Percentiles rank a stretch among this genome's conserved stretches.
These are phyloP conservation scores for Poecilia velifera DNA, from an alignment of 2,797 vertebrate genomes.

Conservation along the genomic window DNA sequence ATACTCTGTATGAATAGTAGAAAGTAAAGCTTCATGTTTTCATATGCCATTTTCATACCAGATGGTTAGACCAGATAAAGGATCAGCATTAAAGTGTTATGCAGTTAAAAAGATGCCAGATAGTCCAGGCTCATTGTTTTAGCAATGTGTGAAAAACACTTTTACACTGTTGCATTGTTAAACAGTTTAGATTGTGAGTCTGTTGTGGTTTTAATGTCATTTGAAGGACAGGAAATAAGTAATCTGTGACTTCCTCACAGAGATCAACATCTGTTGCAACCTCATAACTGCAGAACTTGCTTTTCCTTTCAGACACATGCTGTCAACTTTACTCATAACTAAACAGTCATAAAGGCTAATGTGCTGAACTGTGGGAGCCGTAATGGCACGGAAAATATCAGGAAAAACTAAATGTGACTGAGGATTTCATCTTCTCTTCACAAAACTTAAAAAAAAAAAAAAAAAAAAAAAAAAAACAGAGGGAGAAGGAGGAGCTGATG, in stretches of 20 bases:
- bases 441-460: neutral
- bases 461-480: too few species aligned
- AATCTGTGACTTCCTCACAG: conserved; percentile 26
- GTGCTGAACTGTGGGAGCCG: neutral
- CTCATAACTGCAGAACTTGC: neutral
- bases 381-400: neutral
- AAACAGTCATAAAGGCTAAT: neutral
- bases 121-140: conserved; percentile 8
- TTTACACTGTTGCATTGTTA: neutral
- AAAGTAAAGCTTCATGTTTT: conserved; percentile 16
- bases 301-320: neutral
- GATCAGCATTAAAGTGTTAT: neutral
- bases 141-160: neutral
- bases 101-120: neutral
- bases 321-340: neutral
- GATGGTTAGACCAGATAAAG: conserved; percentile 3
- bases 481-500: too few species aligned
- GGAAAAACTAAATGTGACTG: neutral
- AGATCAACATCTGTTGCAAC: conserved; percentile 17
- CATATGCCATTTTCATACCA: conserved; percentile 24
- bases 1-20: conserved; percentile 26
- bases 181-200: conserved; percentile 13
- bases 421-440: neutral
- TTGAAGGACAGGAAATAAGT: conserved; percentile 28
- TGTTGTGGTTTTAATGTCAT: conserved; percentile 21